A percentile compares a stretch with the other conserved stretches of the same genome.
Conservation (phyloP, 2,113 vertebrate genomes). For the Probosciger aterrimus region DNA sequence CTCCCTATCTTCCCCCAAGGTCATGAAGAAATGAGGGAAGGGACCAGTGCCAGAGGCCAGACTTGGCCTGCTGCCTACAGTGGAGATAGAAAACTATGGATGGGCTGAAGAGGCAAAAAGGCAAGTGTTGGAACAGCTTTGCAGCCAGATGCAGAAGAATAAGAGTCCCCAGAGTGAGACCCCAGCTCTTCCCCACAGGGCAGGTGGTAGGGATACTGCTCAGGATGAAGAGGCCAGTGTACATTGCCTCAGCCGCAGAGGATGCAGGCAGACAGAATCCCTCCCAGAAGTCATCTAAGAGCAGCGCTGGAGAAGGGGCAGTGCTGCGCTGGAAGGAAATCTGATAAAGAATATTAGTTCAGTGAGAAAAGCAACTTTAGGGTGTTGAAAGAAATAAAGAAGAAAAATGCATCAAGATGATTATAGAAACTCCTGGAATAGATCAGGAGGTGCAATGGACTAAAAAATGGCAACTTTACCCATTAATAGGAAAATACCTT, state of each 20-base stretch:
- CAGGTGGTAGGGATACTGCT: background rate
- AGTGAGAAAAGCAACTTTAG: background rate
- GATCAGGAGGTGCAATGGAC: background rate
- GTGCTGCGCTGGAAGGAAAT: background rate
- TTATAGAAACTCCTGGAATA: background rate
- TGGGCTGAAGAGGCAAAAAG: background rate
- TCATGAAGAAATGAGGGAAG: background rate
- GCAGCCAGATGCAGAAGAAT: background rate
- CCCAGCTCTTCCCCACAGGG: background rate
- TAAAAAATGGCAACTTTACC: background rate
- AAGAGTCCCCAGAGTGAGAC: background rate
- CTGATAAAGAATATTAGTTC: background rate
- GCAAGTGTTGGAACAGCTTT: background rate
- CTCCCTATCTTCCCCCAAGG: background rate
- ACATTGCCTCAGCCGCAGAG: background rate
- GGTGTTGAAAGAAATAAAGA: background rate
- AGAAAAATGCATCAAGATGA: background rate
- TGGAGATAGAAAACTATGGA: background rate
- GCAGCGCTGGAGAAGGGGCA: background rate
- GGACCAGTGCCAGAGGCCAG: background rate
- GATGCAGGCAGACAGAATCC: accelerated
- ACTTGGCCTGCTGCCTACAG: background rate
- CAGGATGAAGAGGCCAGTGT: background rate
- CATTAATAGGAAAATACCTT: background rate
- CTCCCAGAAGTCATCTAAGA: background rate